A percentile compares a stretch with the other conserved stretches of the same genome.
phyloP scores from a whole-genome alignment of 2,797 vertebrate genomes.

The Lacerta bilineata region DNA sequence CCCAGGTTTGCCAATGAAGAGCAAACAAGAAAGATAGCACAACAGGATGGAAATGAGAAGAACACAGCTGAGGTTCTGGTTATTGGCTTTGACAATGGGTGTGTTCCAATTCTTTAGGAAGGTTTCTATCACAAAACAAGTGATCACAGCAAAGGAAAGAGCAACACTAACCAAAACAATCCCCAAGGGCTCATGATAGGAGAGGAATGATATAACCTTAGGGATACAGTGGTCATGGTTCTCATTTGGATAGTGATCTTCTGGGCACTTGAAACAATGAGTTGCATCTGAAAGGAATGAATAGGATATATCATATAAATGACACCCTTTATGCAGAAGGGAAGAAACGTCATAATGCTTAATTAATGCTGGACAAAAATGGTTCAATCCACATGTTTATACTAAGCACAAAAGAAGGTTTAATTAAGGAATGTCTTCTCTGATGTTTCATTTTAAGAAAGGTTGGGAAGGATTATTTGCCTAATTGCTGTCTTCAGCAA shows the following conservation, averaged over 20 bases:
- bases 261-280: not conserved
- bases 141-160: not conserved
- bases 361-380: not conserved
- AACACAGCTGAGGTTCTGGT: constrained; percentile 8
- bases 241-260: constrained; percentile 21
- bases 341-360: not conserved
- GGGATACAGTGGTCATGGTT: not conserved
- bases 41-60: constrained; percentile 17
- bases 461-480: too few species aligned
- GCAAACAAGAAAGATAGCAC: not conserved
- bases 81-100: constrained; percentile 31
- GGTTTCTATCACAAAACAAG: not conserved
- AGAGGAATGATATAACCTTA: constrained; percentile 10
- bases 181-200: constrained; percentile 11
- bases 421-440: too few species aligned
- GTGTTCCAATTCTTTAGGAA: constrained; percentile 31
- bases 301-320: not conserved
- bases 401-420: too few species aligned
- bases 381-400: not conserved
- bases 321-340: not conserved
- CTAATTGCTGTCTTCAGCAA: too few species aligned
- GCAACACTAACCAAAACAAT: not conserved
- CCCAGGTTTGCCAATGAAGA: constrained; percentile 24
- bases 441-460: too few species aligned
- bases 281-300: constrained; percentile 15